Conservation (phyloP, 2,113 vertebrate species). For the Gila orcuttii region DNA sequence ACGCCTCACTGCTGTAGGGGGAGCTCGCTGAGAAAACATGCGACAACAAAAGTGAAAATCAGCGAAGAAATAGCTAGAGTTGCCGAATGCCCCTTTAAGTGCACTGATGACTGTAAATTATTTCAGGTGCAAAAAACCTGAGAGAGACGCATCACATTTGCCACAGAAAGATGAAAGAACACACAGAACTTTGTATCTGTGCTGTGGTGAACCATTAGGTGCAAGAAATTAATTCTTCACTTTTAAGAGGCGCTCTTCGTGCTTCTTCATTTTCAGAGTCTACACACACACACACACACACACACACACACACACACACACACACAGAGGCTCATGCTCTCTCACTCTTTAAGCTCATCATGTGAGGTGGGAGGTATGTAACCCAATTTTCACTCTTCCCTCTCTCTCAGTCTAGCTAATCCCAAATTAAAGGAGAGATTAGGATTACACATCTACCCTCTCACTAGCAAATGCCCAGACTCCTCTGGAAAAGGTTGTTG, state of each 20-base stretch:
- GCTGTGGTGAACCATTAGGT: background rate
- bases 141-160: background rate
- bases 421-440: conserved; percentile 61
- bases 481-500: background rate
- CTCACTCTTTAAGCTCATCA: conserved; percentile 11
- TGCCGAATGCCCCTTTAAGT: background rate
- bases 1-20: too few species aligned
- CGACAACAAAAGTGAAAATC: too few species aligned
- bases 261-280: conserved; percentile 2
- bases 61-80: too few species aligned
- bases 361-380: conserved; percentile 43
- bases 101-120: background rate
- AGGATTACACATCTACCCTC: conserved; percentile 51
- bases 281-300: background rate
- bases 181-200: background rate
- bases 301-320: background rate
- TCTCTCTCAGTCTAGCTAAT: conserved; percentile 47
- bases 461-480: background rate
- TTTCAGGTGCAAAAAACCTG: background rate
- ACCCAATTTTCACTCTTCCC: conserved; percentile 27
- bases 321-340: background rate
- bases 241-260: background rate
- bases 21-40: too few species aligned
- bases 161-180: conserved; percentile 6
- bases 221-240: background rate